Percentiles rank a stretch among this genome's conserved stretches.
These are phyloP conservation scores for Drosophila paranaensis DNA, from an alignment of 2,888 invertebrate species.

Conservation along the genomic window DNA sequence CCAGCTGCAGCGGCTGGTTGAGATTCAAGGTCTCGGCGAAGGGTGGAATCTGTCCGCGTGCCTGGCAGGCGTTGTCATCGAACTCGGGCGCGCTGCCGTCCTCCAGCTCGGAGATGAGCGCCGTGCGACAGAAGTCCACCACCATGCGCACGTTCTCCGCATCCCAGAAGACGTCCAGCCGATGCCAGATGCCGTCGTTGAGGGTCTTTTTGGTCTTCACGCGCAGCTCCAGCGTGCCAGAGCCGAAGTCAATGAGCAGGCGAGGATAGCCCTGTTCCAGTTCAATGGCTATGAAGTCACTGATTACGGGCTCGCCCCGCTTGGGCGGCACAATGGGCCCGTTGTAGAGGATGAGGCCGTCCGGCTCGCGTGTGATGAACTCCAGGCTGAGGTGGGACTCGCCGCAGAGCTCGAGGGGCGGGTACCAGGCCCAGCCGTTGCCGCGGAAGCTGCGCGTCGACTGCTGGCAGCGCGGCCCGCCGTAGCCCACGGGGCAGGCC, in stretches of 20 bases:
- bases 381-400: slow-evolving; percentile 97
- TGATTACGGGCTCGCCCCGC: slow-evolving; percentile 91
- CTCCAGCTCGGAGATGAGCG: slow-evolving; percentile 93
- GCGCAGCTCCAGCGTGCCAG: slow-evolving; percentile 93
- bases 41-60: slow-evolving; percentile 95
- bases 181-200: slow-evolving; percentile 99
- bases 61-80: slow-evolving; percentile 95
- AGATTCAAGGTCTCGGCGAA: slow-evolving; percentile 98
- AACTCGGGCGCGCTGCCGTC: slow-evolving; percentile 94
- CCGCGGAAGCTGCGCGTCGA: slow-evolving; percentile 96
- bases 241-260: slow-evolving; percentile 96
- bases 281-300: slow-evolving; percentile 97
- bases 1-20: slow-evolving; percentile 96
- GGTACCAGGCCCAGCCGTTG: slow-evolving; percentile 99
- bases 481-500: slow-evolving; percentile 95
- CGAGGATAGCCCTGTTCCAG: slow-evolving; percentile 95
- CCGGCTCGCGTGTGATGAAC: slow-evolving; percentile 95
- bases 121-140: slow-evolving; percentile 95
- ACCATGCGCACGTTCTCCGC: slow-evolving; percentile 96
- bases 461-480: slow-evolving; percentile 98
- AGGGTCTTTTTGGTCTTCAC: slow-evolving; percentile 93
- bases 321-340: slow-evolving; percentile 98
- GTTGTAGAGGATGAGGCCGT: slow-evolving; percentile 96
- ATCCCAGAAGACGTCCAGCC: slow-evolving; percentile 97
- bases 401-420: slow-evolving; percentile 97